Conservation (phyloP, 2,797 vertebrate species). For the Hoplostethus atlanticus region DNA sequence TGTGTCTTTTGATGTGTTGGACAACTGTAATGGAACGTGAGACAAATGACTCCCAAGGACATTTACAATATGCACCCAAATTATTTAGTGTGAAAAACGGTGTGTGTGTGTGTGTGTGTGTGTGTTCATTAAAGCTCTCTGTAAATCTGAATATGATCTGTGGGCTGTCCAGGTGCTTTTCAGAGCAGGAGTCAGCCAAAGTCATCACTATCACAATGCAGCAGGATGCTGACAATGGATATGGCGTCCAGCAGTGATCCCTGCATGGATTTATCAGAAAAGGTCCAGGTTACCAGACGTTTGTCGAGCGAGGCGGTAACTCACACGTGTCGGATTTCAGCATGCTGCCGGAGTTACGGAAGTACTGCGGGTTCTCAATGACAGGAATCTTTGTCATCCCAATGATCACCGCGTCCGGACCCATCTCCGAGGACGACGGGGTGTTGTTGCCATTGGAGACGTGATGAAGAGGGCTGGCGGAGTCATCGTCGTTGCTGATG, state of each 20-base stretch:
- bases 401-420: constrained; percentile 97
- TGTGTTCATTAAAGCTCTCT: constrained; percentile 2
- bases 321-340: constrained; percentile 98
- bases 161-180: constrained; percentile 4
- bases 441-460: constrained; percentile 99
- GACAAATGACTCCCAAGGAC: constrained; percentile 29
- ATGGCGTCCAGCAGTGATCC: constrained; percentile 47
- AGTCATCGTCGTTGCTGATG: constrained; percentile 99
- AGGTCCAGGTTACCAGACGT: constrained; percentile 59
- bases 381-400: constrained; percentile 99
- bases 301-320: constrained; percentile 78
- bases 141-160: constrained; percentile 25
- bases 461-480: constrained; percentile 98
- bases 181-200: constrained; percentile 39
- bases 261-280: constrained; percentile 79
- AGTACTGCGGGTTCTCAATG: constrained; percentile 99
- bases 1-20: constrained; percentile 98
- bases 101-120: constrained; percentile 2
- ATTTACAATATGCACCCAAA: not conserved
- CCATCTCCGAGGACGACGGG: constrained; percentile 97
- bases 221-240: constrained; percentile 65
- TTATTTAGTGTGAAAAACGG: not conserved
- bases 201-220: constrained; percentile 60
- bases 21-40: constrained; percentile 88
- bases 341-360: constrained; percentile 95